phyloP scores from a whole-genome alignment of 2,888 invertebrate genomes.

The Aphidius colemani region DNA sequence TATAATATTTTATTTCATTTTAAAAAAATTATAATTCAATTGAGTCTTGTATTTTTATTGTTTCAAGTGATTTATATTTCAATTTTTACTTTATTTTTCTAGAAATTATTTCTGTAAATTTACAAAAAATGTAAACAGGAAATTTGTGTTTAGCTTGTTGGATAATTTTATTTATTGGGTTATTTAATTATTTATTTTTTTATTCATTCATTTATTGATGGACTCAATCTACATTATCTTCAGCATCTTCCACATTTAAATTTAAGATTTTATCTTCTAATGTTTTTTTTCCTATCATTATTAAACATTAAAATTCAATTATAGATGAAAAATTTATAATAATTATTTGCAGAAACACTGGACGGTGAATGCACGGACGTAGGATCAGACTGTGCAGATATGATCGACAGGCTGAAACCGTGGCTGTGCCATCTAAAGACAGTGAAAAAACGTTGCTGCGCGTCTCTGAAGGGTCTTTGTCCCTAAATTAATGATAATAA shows the following conservation, averaged over 20 bases:
- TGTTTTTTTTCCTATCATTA: neutral
- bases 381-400: slow-evolving; percentile 59
- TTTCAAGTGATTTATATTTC: slow-evolving; percentile 1
- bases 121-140: too few relatives aligned
- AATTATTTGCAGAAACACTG: slow-evolving; percentile 48
- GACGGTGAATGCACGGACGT: slow-evolving; percentile 57
- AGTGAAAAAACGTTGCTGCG: slow-evolving; percentile 58
- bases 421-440: slow-evolving; percentile 61
- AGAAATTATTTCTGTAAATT: too few relatives aligned
- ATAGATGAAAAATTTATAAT: slow-evolving; percentile 13
- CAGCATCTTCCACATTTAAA: too few relatives aligned
- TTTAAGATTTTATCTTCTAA: slow-evolving; percentile 13
- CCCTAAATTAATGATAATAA: slow-evolving; percentile 32
- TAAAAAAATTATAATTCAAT: too few relatives aligned
- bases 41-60: too few relatives aligned
- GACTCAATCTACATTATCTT: too few relatives aligned
- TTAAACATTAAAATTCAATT: neutral
- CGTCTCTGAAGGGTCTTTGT: slow-evolving; percentile 56
- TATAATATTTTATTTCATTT: too few relatives aligned
- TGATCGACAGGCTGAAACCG: slow-evolving; percentile 59
- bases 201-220: too few relatives aligned
- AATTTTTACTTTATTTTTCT: slow-evolving; percentile 9
- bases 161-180: too few relatives aligned
- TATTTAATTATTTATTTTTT: too few relatives aligned
- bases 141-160: too few relatives aligned